phyloP scores from a whole-genome alignment of 2,113 vertebrate species.

The Pteropus alecto region DNA sequence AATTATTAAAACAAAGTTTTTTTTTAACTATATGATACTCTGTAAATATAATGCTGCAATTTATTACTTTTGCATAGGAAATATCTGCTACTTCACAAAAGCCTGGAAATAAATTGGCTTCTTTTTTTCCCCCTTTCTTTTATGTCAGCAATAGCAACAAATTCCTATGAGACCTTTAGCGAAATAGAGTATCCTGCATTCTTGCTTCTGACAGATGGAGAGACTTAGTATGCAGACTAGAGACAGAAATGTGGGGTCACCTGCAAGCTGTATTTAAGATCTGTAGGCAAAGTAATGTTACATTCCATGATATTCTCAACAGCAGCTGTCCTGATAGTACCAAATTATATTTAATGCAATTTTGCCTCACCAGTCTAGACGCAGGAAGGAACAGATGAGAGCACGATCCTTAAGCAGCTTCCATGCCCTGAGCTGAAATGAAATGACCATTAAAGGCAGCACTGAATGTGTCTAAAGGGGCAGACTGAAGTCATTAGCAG shows the following conservation, averaged over 20 bases:
- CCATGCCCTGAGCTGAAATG: neutral
- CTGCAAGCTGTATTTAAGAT: neutral
- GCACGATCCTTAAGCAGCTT: neutral
- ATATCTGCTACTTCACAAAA: slow-evolving; percentile 32
- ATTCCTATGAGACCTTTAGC: neutral
- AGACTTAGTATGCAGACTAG: neutral
- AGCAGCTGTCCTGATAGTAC: slow-evolving; percentile 18
- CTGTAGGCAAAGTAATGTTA: neutral
- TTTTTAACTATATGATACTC: neutral
- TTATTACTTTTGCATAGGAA: slow-evolving; percentile 17
- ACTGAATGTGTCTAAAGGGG: neutral
- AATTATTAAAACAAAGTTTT: slow-evolving; percentile 31
- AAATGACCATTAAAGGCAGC: neutral
- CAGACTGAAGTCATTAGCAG: neutral
- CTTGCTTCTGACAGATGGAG: neutral
- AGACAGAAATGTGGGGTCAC: neutral
- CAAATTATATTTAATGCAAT: neutral
- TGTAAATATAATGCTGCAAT: slow-evolving; percentile 9
- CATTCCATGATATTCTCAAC: neutral
- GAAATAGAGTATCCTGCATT: neutral
- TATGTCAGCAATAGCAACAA: neutral
- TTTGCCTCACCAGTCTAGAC: slow-evolving; percentile 31
- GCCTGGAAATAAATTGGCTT: slow-evolving; percentile 10
- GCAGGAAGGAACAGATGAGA: neutral
- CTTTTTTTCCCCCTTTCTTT: slow-evolving; percentile 31